phyloP scores from a whole-genome alignment of 2,797 vertebrate species.

The Buphagus erythrorhynchus region DNA sequence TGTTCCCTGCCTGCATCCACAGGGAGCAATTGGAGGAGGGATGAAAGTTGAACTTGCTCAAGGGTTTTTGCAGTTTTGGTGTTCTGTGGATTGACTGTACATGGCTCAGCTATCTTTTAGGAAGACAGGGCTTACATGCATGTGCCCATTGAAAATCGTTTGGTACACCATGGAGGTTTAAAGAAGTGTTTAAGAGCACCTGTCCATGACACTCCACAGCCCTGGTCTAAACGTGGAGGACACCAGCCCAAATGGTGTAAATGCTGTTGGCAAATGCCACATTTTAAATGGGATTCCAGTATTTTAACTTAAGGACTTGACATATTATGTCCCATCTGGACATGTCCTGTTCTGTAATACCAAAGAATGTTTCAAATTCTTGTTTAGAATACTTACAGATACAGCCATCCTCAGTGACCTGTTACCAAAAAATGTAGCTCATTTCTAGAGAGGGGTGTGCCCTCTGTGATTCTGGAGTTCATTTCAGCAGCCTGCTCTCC shows the following conservation, averaged over 20 bases:
- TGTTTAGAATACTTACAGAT: background rate
- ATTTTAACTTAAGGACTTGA: background rate
- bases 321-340: background rate
- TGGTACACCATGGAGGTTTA: background rate
- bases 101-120: background rate
- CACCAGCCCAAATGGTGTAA: background rate
- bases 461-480: background rate
- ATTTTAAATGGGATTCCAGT: background rate
- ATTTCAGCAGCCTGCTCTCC: background rate
- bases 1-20: background rate
- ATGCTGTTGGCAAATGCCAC: background rate
- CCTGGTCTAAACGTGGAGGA: background rate
- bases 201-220: background rate
- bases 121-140: background rate
- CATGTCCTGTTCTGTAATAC: background rate
- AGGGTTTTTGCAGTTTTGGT: background rate
- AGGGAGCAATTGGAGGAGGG: background rate
- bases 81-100: background rate
- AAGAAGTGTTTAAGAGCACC: background rate
- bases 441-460: background rate
- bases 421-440: background rate
- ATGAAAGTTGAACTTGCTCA: background rate
- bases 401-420: background rate
- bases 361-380: background rate
- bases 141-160: background rate